A percentile compares a stretch with the other conserved stretches of the same genome.
Conservation (phyloP, 2,888 invertebrate genomes). For the Latheticus oryzae region DNA sequence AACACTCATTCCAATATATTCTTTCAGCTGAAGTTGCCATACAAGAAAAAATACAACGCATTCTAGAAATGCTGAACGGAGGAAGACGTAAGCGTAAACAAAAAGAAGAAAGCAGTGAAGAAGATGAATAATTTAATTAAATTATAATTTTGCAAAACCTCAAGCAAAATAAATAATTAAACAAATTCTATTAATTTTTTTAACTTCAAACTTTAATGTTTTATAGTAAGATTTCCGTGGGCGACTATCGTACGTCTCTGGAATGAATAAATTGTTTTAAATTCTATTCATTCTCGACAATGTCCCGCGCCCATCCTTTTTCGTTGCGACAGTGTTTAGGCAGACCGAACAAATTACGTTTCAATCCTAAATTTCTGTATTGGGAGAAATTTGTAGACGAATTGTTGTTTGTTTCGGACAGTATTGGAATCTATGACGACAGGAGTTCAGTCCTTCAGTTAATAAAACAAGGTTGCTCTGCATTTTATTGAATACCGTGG, state of each 20-base stretch:
- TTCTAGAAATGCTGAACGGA: no score
- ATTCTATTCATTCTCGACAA: conserved; percentile 36
- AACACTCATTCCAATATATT: no score
- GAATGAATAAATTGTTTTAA: conserved; percentile 40
- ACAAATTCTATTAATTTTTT: no score
- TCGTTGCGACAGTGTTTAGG: conserved; percentile 39
- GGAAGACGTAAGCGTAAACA: no score
- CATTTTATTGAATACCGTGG: conserved; percentile 41
- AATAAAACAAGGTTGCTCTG: conserved; percentile 42
- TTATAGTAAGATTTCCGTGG: conserved; percentile 26
- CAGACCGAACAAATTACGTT: conserved; percentile 41
- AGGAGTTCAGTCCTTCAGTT: conserved; percentile 35
- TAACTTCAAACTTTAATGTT: no score
- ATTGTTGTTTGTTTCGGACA: conserved; percentile 40
- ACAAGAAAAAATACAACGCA: no score
- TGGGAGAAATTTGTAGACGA: conserved; percentile 38
- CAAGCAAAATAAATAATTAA: no score
- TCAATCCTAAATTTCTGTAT: conserved; percentile 39
- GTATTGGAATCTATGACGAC: conserved; percentile 42
- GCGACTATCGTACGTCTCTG: conserved; percentile 23
- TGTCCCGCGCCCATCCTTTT: conserved; percentile 34
- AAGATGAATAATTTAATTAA: no score
- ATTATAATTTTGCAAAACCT: no score
- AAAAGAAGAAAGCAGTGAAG: no score
- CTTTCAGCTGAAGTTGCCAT: no score